Evolutionary conservation across 2,113 vertebrate species (phyloP), one percentile per base, ranked within the genome.

Genomic region (Pholis gunnellus): DNA sequence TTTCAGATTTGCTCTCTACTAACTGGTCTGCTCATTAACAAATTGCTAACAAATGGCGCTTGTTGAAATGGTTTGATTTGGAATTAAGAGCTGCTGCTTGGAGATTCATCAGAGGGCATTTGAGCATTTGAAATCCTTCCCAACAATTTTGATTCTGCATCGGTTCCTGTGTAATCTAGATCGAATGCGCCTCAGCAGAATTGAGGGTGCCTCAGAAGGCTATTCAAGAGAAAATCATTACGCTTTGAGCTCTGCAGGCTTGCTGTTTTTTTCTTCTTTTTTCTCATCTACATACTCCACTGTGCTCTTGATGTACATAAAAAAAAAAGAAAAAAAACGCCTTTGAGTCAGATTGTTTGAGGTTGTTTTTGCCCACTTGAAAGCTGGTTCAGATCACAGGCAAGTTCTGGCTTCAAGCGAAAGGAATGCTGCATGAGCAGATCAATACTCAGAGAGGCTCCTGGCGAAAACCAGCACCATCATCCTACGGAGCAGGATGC

Each of bases 331-430:
- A 66, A 66, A 86, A 77, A 88, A 83, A 42, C 18, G 22, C 22
- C 48, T 91, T 84, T 67, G 74, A 85, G 64, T 83, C 46, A 61
- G 38, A 85, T 82, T 79, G 67, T 88, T 81, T 84, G 75, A 87
- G 87, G 72, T 64, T 86, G 85, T 81, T 88, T 91, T 54, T 54
- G 38, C 84, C 38, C 71, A 65, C 81, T 83, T 85, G 72, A 87
- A 90, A 90, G 84, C 75, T 68, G 46, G 42, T 72, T 91, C 64
- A 81, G 80, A 92, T 89, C 84, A 86, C 66, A 91, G 75, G 52
- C 71, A 40, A 68, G 65, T 75, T 80, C 76, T 67, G 64, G 73
- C 75, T 84, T 22, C 4, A 81, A 87, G 73, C 25, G 9, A 75
- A 64, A 75, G 75, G 79, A 91, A 71, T 57, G 74, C 82, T 87